These are phyloP conservation scores for Eleutherodactylus coqui DNA, from an alignment of 2,797 vertebrate genomes.

Conservation along the genomic window DNA sequence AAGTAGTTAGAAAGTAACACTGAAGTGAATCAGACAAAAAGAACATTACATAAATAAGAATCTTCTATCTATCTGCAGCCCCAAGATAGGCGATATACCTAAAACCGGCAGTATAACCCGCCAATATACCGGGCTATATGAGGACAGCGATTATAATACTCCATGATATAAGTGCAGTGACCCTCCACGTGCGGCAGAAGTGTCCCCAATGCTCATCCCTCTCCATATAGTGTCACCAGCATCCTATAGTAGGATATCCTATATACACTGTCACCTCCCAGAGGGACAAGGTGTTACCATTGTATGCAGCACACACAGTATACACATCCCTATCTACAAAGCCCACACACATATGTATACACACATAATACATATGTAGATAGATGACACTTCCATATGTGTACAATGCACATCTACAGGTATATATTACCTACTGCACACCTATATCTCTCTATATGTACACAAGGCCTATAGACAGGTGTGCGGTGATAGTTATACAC, in stretches of 20 bases:
- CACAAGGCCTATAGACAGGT: too few relatives aligned
- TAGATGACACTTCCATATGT: neutral
- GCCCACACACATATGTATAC: too few relatives aligned
- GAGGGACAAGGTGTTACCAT: neutral
- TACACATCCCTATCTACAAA: neutral
- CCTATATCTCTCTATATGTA: neutral
- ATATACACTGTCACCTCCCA: slow-evolving; percentile 31
- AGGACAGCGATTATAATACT: neutral
- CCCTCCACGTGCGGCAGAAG: neutral
- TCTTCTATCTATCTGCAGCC: too few relatives aligned
- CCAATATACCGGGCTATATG: too few relatives aligned
- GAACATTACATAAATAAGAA: too few relatives aligned
- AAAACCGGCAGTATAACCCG: too few relatives aligned
- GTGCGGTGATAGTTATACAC: too few relatives aligned
- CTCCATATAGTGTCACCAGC: slow-evolving; percentile 15
- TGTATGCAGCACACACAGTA: neutral
- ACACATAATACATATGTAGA: too few relatives aligned
- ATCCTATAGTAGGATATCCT: slow-evolving; percentile 48
- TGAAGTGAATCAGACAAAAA: too few relatives aligned
- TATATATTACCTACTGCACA: too few relatives aligned
- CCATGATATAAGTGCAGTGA: neutral
- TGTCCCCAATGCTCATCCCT: slow-evolving; percentile 8
- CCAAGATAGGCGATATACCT: too few relatives aligned
- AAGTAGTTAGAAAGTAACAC: too few relatives aligned
- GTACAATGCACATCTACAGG: neutral